Conservation (phyloP, 2,797 vertebrate genomes). For the Cirrhinus molitorella region DNA sequence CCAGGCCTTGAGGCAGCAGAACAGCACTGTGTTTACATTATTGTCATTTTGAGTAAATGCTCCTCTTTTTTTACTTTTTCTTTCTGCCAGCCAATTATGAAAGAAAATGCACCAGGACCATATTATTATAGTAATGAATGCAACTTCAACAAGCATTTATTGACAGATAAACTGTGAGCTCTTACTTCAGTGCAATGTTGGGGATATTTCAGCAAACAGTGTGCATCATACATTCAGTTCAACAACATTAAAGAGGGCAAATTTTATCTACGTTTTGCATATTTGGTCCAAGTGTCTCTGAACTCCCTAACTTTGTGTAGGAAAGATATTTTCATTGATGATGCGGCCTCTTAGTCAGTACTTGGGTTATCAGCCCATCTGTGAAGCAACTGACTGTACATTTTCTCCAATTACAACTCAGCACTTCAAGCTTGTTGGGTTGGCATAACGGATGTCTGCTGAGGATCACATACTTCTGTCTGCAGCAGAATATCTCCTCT, state of each 20-base stretch:
- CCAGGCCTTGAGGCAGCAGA: too few relatives aligned
- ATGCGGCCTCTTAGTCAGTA: neutral
- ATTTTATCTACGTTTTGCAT: neutral
- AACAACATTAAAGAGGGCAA: neutral
- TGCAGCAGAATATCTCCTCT: neutral
- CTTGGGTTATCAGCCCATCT: neutral
- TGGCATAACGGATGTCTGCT: neutral
- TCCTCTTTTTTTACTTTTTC: too few relatives aligned
- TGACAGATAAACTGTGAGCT: neutral
- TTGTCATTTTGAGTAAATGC: too few relatives aligned
- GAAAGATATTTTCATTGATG: neutral
- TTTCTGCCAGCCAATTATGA: too few relatives aligned
- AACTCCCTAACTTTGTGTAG: neutral
- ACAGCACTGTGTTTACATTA: too few relatives aligned
- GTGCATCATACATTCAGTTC: neutral
- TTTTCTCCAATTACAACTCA: conserved; percentile 19
- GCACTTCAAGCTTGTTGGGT: neutral
- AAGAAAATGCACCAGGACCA: too few relatives aligned
- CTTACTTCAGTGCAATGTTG: neutral
- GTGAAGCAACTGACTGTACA: conserved; percentile 18
- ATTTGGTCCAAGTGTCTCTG: neutral
- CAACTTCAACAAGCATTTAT: too few relatives aligned
- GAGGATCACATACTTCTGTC: neutral
- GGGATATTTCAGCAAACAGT: too few relatives aligned
- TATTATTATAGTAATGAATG: too few relatives aligned